Conservation (phyloP, 2,888 invertebrate species). For the Brachyopa scutellaris region DNA sequence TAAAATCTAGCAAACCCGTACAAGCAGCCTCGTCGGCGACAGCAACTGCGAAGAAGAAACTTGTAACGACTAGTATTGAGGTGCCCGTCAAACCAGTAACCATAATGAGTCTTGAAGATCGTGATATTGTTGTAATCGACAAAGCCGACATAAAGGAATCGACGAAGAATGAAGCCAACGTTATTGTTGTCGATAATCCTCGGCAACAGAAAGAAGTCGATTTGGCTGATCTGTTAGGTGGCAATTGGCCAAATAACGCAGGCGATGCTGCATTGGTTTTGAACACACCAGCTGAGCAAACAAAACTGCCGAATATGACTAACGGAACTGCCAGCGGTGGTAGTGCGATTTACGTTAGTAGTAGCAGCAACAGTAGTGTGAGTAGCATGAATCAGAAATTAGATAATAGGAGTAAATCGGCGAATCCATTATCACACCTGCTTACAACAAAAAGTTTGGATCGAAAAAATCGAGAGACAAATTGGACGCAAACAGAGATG, state of each 20-base stretch:
- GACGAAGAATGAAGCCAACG: conserved; percentile 76
- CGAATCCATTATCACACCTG: conserved; percentile 84
- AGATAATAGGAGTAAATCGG: conserved; percentile 84
- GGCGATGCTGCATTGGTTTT: conserved; percentile 79
- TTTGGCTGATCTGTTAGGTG: conserved; percentile 78
- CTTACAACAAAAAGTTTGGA: conserved; percentile 75
- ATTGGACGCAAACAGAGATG: conserved; percentile 58
- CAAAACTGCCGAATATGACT: conserved; percentile 61
- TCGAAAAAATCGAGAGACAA: conserved; percentile 60
- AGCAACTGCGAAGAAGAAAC: conserved; percentile 46
- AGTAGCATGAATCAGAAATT: conserved; percentile 73
- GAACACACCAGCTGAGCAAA: conserved; percentile 74
- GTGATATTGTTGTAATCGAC: conserved; percentile 79
- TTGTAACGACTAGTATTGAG: conserved; percentile 28
- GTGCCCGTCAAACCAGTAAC: conserved; percentile 73
- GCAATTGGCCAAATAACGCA: conserved; percentile 79
- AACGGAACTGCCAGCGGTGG: conserved; percentile 42
- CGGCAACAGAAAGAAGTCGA: conserved; percentile 77
- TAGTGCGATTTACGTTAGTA: conserved; percentile 59
- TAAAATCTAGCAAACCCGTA: conserved; percentile 73
- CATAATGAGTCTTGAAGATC: conserved; percentile 76
- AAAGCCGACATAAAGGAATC: conserved; percentile 78
- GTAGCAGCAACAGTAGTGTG: conserved; percentile 73
- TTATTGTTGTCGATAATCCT: conserved; percentile 78
- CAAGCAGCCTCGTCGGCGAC: conserved; percentile 33